Conservation (phyloP, 1,140 invertebrate genomes). For the Macrocentrus cingulum region DNA sequence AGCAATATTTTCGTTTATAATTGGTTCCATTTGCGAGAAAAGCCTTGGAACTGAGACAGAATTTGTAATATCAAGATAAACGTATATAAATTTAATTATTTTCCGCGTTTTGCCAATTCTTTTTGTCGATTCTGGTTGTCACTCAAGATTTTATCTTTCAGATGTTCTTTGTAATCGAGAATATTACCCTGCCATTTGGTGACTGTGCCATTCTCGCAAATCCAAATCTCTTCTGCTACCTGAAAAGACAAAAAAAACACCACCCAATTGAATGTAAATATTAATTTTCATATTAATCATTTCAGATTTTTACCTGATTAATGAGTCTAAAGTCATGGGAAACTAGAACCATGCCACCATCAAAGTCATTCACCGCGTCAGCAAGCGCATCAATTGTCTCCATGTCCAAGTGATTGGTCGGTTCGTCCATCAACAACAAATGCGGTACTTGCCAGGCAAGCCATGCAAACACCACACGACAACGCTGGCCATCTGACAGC, state of each 20-base stretch:
- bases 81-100: slow-evolving; percentile 41
- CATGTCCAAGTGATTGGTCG: slow-evolving; percentile 99
- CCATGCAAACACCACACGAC: slow-evolving; percentile 98
- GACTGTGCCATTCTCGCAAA: slow-evolving; percentile 94
- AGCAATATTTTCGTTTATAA: slow-evolving; percentile 15
- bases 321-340: slow-evolving; percentile 98
- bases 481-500: slow-evolving; percentile 96
- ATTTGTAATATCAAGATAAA: neutral
- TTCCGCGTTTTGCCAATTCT: slow-evolving; percentile 40
- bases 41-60: slow-evolving; percentile 19
- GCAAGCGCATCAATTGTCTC: slow-evolving; percentile 98
- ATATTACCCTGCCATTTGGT: slow-evolving; percentile 98
- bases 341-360: slow-evolving; percentile 96
- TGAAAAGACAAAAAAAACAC: slow-evolving; percentile 54
- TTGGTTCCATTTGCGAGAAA: slow-evolving; percentile 3
- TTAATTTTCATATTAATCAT: slow-evolving; percentile 11
- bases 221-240: slow-evolving; percentile 99
- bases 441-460: slow-evolving; percentile 94
- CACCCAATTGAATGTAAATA: no score
- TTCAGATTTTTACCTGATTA: slow-evolving; percentile 76
- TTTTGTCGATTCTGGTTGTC: slow-evolving; percentile 62
- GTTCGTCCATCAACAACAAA: slow-evolving; percentile 93
- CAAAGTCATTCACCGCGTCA: slow-evolving; percentile 96
- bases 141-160: slow-evolving; percentile 81
- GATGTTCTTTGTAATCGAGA: slow-evolving; percentile 92